Evolutionary conservation across 2,888 invertebrate genomes (phyloP).

Genomic region (Cheilosia scutellata): DNA sequence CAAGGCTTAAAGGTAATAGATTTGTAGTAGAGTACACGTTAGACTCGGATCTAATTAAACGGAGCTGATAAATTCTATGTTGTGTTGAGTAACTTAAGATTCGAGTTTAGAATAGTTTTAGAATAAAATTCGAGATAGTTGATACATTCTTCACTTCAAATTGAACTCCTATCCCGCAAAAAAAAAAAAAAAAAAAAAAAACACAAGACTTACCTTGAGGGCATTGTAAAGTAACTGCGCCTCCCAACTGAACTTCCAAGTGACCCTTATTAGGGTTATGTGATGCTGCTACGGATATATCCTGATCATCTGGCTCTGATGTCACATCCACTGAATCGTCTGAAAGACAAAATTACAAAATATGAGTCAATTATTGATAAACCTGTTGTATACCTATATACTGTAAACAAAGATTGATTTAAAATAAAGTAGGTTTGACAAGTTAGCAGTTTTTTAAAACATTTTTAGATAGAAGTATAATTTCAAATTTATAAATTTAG

Average conservation of each 20-base stretch:
- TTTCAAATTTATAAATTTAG: too few relatives aligned
- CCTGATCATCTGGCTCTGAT: slow-evolving; percentile 86
- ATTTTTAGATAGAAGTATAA: too few relatives aligned
- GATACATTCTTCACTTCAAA: too few relatives aligned
- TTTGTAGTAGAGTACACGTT: too few relatives aligned
- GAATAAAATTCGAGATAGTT: too few relatives aligned
- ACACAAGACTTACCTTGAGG: slow-evolving; percentile 87
- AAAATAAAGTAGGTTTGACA: not conserved
- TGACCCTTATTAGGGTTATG: slow-evolving; percentile 86
- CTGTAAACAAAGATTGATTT: not conserved
- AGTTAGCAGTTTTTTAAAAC: too few relatives aligned
- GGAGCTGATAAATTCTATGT: too few relatives aligned
- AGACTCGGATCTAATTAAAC: too few relatives aligned
- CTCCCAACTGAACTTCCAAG: slow-evolving; percentile 93
- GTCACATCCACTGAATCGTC: slow-evolving; percentile 86
- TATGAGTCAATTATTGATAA: not conserved
- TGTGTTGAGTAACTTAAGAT: too few relatives aligned
- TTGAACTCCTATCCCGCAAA: too few relatives aligned
- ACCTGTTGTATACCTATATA: not conserved
- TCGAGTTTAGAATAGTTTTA: too few relatives aligned
- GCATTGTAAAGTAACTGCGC: slow-evolving; percentile 94
- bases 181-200: not conserved
- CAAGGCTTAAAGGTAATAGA: too few relatives aligned
- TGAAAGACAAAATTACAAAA: slow-evolving; percentile 77
- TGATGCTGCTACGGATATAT: slow-evolving; percentile 85